Percentiles rank a stretch among this genome's conserved stretches.
phyloP scores from a whole-genome alignment of 2,113 vertebrate genomes.

The Azemiops feae region DNA sequence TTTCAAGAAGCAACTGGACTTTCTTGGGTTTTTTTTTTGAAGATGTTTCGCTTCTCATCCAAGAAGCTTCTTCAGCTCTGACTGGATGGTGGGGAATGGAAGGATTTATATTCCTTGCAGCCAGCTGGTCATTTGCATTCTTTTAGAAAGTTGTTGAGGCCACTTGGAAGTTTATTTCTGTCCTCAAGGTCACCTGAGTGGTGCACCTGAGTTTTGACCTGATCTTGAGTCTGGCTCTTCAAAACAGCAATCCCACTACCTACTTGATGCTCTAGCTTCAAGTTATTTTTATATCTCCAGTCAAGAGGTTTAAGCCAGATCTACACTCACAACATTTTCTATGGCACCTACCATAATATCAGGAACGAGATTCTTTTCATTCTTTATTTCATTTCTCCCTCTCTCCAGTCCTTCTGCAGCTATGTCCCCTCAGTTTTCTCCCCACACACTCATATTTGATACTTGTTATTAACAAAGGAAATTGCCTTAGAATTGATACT shows the following conservation, averaged over 20 bases:
- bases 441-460: not conserved
- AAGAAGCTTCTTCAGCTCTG: too few relatives aligned
- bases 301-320: not conserved
- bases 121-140: too few relatives aligned
- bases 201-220: not conserved
- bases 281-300: rapidly evolving
- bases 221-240: not conserved
- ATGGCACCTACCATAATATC: not conserved
- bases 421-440: not conserved
- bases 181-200: too few relatives aligned
- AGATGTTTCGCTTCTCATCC: too few relatives aligned
- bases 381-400: not conserved
- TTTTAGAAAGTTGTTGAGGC: too few relatives aligned
- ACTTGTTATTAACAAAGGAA: constrained; percentile 28
- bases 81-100: too few relatives aligned
- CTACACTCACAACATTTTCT: not conserved
- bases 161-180: too few relatives aligned
- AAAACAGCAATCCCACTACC: not conserved
- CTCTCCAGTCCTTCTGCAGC: not conserved
- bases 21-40: too few relatives aligned
- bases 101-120: too few relatives aligned
- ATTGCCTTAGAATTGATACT: not conserved
- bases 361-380: not conserved
- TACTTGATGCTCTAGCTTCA: not conserved
- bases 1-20: too few relatives aligned